These are phyloP conservation scores for Lethrus apterus DNA, from an alignment of 1,140 invertebrate genomes.

Conservation along the genomic window DNA sequence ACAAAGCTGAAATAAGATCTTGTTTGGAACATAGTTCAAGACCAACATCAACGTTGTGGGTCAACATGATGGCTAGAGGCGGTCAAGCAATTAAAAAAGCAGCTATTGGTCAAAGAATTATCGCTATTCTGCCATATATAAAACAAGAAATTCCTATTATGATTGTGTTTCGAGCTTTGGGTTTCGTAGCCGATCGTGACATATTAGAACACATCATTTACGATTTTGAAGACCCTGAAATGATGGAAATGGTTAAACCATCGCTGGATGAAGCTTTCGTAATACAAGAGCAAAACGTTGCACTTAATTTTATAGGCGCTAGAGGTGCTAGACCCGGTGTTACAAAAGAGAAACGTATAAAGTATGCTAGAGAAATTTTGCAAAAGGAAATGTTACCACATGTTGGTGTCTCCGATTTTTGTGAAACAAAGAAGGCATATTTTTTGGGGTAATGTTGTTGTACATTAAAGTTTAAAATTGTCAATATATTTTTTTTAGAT, in stretches of 20 bases:
- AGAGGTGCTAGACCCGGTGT: constrained; percentile 95
- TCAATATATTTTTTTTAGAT: constrained; percentile 47
- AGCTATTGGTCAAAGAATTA: constrained; percentile 95
- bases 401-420: constrained; percentile 97
- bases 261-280: constrained; percentile 99
- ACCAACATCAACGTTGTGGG: constrained; percentile 95
- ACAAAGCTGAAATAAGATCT: constrained; percentile 94
- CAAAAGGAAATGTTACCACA: constrained; percentile 99
- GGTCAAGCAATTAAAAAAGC: constrained; percentile 93
- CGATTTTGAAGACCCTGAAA: constrained; percentile 98
- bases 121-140: constrained; percentile 96
- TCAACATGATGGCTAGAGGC: constrained; percentile 98
- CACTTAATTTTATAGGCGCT: constrained; percentile 95
- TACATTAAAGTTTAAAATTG: neutral
- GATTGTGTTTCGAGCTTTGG: constrained; percentile 94
- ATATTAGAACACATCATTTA: constrained; percentile 99
- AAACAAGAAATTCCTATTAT: constrained; percentile 99
- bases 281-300: constrained; percentile 98
- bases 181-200: constrained; percentile 97
- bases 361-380: constrained; percentile 97
- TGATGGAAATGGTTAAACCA: constrained; percentile 99
- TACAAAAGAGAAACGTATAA: constrained; percentile 96
- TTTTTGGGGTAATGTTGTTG: constrained; percentile 68
- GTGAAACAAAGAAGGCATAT: constrained; percentile 98
- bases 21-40: constrained; percentile 89